A percentile compares a stretch with the other conserved stretches of the same genome.
phyloP scores from a whole-genome alignment of 2,797 vertebrate genomes.

The Spheniscus humboldti region DNA sequence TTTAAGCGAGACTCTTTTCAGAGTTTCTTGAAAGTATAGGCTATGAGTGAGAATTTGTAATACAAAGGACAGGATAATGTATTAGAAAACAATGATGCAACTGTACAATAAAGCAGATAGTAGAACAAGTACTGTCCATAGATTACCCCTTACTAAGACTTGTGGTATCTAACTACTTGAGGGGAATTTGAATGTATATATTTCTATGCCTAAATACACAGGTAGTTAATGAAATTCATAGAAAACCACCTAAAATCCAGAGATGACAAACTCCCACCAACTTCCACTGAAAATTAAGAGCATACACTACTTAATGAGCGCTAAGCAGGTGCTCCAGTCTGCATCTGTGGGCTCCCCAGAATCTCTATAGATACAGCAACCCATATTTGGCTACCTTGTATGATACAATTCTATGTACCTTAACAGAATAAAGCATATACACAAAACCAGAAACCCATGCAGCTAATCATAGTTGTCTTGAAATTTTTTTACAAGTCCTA shows the following conservation, averaged over 20 bases:
- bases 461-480: not conserved
- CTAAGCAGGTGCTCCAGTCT: not conserved
- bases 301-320: not conserved
- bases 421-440: not conserved
- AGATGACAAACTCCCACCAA: not conserved
- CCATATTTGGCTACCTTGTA: not conserved
- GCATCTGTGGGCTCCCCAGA: not conserved
- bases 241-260: not conserved
- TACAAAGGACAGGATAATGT: not conserved
- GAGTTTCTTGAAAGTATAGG: not conserved
- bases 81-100: not conserved
- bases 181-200: not conserved
- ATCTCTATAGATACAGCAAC: not conserved
- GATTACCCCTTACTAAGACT: not conserved
- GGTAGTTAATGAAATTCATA: not conserved
- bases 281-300: not conserved
- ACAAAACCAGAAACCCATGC: not conserved
- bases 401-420: not conserved
- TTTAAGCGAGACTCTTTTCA: not conserved
- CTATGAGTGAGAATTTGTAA: not conserved
- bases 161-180: not conserved
- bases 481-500: not conserved
- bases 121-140: not conserved
- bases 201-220: not conserved
- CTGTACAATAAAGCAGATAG: not conserved